phyloP scores from a whole-genome alignment of 2,113 vertebrate genomes.

The Scatophagus argus region DNA sequence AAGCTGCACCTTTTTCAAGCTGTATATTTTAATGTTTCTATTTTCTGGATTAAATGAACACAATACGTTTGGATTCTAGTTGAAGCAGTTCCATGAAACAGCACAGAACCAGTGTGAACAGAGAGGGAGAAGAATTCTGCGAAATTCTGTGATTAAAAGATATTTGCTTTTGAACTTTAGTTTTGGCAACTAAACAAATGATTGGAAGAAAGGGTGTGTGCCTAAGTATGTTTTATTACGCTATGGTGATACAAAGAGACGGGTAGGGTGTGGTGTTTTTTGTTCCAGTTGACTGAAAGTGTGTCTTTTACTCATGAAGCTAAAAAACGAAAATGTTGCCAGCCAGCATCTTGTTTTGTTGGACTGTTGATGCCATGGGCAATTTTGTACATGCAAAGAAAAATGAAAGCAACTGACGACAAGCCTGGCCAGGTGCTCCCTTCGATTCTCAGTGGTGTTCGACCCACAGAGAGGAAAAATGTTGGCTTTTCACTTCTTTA shows the following conservation, averaged over 20 bases:
- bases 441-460: too few species aligned
- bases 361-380: background rate
- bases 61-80: background rate
- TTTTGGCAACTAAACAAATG: background rate
- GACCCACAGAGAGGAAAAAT: too few species aligned
- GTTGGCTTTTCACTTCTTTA: too few species aligned
- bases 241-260: background rate
- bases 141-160: background rate
- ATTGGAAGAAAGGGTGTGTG: background rate
- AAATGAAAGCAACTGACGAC: too few species aligned
- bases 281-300: background rate
- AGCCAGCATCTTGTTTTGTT: background rate
- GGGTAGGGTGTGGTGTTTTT: background rate
- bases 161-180: background rate
- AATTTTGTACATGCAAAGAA: too few species aligned
- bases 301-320: conserved; percentile 1
- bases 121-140: background rate
- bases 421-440: too few species aligned
- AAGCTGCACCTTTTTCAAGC: too few species aligned
- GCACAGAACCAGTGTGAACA: background rate
- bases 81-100: background rate
- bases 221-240: too few species aligned
- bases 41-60: too few species aligned
- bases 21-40: background rate
- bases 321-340: background rate